These are phyloP conservation scores for Echinometra lucunter DNA, from an alignment of 53 echinoderm and acorn worm species.

Conservation along the genomic window DNA sequence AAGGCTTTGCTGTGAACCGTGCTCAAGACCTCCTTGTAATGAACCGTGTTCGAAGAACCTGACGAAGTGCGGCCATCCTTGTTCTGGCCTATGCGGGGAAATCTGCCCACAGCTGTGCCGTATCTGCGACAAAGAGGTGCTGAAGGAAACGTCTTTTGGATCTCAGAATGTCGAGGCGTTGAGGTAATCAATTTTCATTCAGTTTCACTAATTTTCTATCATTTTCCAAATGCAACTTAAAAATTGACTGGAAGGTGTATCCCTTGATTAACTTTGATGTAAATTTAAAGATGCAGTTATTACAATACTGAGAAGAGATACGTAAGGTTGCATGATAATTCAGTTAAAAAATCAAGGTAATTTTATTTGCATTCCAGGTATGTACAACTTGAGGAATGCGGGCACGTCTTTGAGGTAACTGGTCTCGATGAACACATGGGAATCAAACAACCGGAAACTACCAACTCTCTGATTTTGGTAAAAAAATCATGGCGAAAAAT, in stretches of 20 bases:
- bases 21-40: conserved; percentile 69
- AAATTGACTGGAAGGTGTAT: neutral
- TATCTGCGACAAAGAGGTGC: conserved; percentile 73
- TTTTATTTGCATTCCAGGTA: conserved; percentile 60
- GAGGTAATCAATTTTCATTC: conserved; percentile 22
- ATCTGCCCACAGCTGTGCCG: conserved; percentile 82
- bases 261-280: neutral
- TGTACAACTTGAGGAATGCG: conserved; percentile 81
- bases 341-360: neutral
- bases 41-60: conserved; percentile 59
- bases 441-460: neutral
- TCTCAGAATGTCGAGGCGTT: conserved; percentile 67
- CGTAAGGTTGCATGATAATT: too few species aligned
- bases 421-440: conserved; percentile 76
- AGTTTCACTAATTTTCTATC: too few species aligned
- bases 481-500: too few species aligned
- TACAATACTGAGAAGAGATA: neutral
- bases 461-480: neutral
- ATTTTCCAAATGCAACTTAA: neutral
- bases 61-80: conserved; percentile 71
- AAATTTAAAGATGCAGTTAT: neutral
- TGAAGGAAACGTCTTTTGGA: conserved; percentile 68
- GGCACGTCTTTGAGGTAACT: conserved; percentile 80
- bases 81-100: conserved; percentile 94
- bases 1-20: conserved; percentile 63